A percentile compares a stretch with the other conserved stretches of the same genome.
phyloP scores from a whole-genome alignment of 2,888 invertebrate genomes.

The Orthonevra nobilis region DNA sequence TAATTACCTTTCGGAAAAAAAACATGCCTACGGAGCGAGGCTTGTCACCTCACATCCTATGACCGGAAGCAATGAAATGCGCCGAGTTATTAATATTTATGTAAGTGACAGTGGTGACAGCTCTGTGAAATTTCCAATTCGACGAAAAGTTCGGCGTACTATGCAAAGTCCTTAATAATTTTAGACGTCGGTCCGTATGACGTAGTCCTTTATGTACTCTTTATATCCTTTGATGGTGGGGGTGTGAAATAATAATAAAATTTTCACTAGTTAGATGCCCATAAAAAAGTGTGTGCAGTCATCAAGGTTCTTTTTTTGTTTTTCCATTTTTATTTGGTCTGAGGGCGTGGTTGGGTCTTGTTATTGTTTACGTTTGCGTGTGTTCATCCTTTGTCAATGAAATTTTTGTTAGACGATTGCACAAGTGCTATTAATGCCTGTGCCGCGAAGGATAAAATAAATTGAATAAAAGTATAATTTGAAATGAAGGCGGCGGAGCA shows the following conservation, averaged over 20 bases:
- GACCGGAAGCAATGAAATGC: not conserved
- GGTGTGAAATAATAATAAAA: not conserved
- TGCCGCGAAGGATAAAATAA: constrained; percentile 38
- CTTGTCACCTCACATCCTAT: not conserved
- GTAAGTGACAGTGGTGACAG: too few relatives aligned
- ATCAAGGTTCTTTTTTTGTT: too few relatives aligned
- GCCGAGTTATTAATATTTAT: not conserved
- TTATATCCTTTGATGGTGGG: not conserved
- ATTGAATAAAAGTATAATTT: constrained; percentile 12
- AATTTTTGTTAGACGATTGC: constrained; percentile 57
- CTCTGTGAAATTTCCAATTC: not conserved
- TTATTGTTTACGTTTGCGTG: constrained; percentile 25
- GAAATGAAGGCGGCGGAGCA: not conserved
- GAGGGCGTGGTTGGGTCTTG: constrained; percentile 30
- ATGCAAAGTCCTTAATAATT: too few relatives aligned
- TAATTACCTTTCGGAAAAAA: too few relatives aligned
- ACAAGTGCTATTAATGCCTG: constrained; percentile 32
- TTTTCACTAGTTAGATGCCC: constrained; percentile 23
- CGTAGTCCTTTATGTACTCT: too few relatives aligned
- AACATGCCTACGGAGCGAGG: too few relatives aligned
- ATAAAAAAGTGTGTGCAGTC: constrained; percentile 30
- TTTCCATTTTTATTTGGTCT: constrained; percentile 37
- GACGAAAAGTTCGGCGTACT: too few relatives aligned
- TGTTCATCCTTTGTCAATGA: constrained; percentile 40
- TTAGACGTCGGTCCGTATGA: too few relatives aligned